These are phyloP conservation scores for Aviceda subcristata DNA, from an alignment of 2,113 vertebrate genomes.

Conservation along the genomic window DNA sequence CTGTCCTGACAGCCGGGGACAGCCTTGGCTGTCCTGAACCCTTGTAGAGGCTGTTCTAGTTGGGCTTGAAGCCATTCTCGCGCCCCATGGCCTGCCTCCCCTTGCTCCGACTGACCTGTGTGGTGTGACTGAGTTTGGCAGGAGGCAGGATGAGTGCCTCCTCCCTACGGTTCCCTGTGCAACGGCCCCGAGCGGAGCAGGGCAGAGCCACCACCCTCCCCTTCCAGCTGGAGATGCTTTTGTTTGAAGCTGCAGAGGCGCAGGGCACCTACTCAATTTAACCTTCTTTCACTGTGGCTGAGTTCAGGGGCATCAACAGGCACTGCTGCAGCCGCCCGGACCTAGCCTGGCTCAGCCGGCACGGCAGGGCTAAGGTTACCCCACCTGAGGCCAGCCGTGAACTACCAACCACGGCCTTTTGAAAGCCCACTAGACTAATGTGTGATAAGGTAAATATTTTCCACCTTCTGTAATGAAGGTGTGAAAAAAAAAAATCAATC, in stretches of 20 bases:
- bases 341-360: not conserved
- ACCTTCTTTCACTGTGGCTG: not conserved
- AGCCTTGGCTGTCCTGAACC: not conserved
- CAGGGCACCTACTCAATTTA: not conserved
- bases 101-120: not conserved
- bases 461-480: not conserved
- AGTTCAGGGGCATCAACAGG: not conserved
- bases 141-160: fast-evolving
- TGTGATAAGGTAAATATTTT: not conserved
- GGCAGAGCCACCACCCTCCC: not conserved
- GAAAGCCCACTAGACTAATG: not conserved
- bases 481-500: not conserved
- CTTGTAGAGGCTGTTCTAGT: not conserved
- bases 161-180: not conserved
- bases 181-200: fast-evolving
- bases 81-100: not conserved
- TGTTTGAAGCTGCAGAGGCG: not conserved
- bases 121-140: not conserved
- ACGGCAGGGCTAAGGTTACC: not conserved
- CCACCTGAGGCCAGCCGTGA: not conserved
- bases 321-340: fast-evolving
- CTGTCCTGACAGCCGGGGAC: not conserved
- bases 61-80: not conserved
- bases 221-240: not conserved
- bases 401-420: not conserved